phyloP scores from a whole-genome alignment of 2,113 vertebrate species.

The Thermophis baileyi region DNA sequence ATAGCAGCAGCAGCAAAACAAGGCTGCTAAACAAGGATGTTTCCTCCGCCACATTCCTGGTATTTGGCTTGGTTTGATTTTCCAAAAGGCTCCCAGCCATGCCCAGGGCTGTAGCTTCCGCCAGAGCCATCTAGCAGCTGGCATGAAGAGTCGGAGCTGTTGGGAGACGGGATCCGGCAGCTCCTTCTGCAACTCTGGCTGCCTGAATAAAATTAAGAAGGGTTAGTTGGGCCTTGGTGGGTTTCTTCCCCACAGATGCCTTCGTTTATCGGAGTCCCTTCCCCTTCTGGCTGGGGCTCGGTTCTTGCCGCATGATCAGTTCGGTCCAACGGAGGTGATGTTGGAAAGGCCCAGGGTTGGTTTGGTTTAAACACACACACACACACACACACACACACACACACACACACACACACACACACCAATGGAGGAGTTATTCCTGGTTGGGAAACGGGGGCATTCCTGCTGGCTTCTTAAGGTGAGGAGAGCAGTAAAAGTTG shows the following conservation, averaged over 20 bases:
- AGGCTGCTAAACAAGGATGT: slow-evolving; percentile 64
- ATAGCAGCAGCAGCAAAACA: neutral
- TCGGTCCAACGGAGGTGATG: slow-evolving; percentile 20
- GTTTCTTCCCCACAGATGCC: slow-evolving; percentile 2
- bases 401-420: neutral
- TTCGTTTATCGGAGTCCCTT: slow-evolving; percentile 7
- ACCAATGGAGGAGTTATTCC: neutral
- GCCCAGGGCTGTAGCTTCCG: slow-evolving; percentile 62
- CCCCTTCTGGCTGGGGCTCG: neutral
- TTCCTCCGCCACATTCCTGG: neutral
- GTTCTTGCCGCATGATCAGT: slow-evolving; percentile 46
- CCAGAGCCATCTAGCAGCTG: slow-evolving; percentile 64
- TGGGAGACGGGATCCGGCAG: slow-evolving; percentile 84
- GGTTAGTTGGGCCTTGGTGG: slow-evolving; percentile 75
- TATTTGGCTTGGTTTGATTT: neutral
- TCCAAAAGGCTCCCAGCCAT: slow-evolving; percentile 46
- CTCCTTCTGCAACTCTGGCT: slow-evolving; percentile 90
- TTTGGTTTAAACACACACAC: neutral
- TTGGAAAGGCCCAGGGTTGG: neutral
- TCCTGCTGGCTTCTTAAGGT: neutral
- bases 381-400: no score
- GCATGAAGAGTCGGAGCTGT: slow-evolving; percentile 95
- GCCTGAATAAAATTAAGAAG: slow-evolving; percentile 87
- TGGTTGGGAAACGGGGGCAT: neutral
- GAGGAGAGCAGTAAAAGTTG: neutral